phyloP scores from a whole-genome alignment of 2,888 invertebrate genomes.

The Bembecia ichneumoniformis region DNA sequence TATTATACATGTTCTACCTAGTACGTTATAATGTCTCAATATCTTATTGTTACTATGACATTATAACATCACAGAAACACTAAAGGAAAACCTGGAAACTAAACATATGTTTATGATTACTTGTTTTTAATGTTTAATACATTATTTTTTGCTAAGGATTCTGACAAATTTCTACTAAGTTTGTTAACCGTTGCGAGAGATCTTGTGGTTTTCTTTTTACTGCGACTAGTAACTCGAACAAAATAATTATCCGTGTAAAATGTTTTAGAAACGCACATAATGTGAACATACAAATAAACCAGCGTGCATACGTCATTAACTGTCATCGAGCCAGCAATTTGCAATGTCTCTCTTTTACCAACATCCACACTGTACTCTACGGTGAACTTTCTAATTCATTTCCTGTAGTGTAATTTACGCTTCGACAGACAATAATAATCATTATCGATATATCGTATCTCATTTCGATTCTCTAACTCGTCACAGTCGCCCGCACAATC shows the following conservation, averaged over 20 bases:
- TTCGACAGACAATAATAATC: not conserved
- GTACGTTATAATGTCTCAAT: too few species aligned
- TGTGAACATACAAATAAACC: not conserved
- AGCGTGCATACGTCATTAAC: not conserved
- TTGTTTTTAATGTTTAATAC: too few species aligned
- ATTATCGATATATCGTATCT: not conserved
- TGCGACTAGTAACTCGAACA: not conserved
- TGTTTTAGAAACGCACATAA: not conserved
- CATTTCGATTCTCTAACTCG: not conserved
- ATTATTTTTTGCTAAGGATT: too few species aligned
- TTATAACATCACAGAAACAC: too few species aligned
- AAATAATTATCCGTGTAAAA: too few species aligned
- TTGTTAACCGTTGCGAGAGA: too few species aligned
- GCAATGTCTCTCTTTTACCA: not conserved
- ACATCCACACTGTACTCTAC: not conserved
- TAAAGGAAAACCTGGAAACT: too few species aligned
- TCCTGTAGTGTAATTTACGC: not conserved
- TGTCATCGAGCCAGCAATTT: not conserved
- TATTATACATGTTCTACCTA: too few species aligned
- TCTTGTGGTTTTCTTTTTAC: not conserved
- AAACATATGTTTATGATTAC: too few species aligned
- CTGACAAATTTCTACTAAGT: too few species aligned
- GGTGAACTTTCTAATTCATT: not conserved
- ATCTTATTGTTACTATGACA: too few species aligned
- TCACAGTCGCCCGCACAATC: conserved; percentile 24